Evolutionary conservation across 2,113 vertebrate genomes (phyloP), one percentile per base, ranked within the genome.

Genomic region (Fukomys damarensis): DNA sequence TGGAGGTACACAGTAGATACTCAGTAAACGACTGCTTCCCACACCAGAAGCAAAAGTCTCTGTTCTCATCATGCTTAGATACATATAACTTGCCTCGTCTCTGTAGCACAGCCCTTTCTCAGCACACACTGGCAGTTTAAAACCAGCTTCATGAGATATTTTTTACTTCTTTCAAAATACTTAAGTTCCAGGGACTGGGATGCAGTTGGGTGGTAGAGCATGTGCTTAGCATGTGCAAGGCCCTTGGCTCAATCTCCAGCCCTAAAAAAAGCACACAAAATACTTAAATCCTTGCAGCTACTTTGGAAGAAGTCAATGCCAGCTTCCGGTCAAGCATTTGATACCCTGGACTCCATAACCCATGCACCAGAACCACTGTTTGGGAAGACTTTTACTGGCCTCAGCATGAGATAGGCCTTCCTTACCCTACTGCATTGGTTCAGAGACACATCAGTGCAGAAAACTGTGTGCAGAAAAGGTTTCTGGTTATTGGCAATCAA

Each of bases 111-210:
- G n/a, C 20, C 13, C 1, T 93, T 70, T 83, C 88, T 70, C 14
- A 76, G n/a, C 7, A 87, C 74, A 86, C 6, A 35, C 74, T 59
- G 72, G 32, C 3, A 35, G 84, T 89, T 83, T 38, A 79, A 92
- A 26, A 58, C 54, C 79, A 56, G 77, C 10, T 54, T 19, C 10
- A 12, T 7, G 20, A 49, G 43, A 32, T 28, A 16, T 86, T 80
- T 54, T 66, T 43, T 32, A 41, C 32, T 96, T 93, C 49, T 96
- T 87, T 68, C 22, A 85, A 93, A 91, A 76, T 49, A n/a, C 4
- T 3, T 56, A 41, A 20, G 3, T 63, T 91, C 72, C 58, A 43
- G 38, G 59, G n/a, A 20, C 30, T 43, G 12, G 46, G 9, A 24
- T 35, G 38, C 9, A 32, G 46, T 2, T 86, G 5, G n/a, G 46